Evolutionary conservation across 2,797 vertebrate genomes (phyloP).

Genomic region (Neomorphus geoffroyi): DNA sequence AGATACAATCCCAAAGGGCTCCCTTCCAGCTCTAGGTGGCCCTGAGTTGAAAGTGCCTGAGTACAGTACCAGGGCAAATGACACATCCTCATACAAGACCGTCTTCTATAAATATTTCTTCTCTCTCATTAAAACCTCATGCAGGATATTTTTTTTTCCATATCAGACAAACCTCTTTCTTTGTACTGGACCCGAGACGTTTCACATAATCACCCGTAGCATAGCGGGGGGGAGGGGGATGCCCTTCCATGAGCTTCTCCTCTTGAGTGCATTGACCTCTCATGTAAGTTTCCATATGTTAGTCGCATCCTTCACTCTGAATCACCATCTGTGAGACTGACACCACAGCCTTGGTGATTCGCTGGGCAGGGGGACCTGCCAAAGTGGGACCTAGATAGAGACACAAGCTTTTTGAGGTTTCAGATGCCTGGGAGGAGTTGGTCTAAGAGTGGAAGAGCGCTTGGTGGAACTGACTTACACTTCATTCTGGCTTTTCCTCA

Average conservation of each 20-base stretch:
- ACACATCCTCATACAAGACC: not conserved
- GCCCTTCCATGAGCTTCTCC: not conserved
- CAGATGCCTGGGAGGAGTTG: not conserved
- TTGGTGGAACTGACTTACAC: not conserved
- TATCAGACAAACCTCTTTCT: not conserved
- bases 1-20: not conserved
- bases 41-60: not conserved
- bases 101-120: not conserved
- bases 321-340: not conserved
- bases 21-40: not conserved
- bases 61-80: not conserved
- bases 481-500: not conserved
- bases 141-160: not conserved
- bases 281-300: not conserved
- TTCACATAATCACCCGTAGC: not conserved
- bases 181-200: not conserved
- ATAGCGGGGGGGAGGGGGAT: not conserved
- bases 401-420: not conserved
- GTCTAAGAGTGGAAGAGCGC: not conserved
- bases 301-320: not conserved
- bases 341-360: not conserved
- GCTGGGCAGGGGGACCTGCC: not conserved
- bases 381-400: not conserved
- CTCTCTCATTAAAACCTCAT: not conserved
- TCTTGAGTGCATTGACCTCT: not conserved